Evolutionary conservation across 2,113 vertebrate genomes (phyloP).

Genomic region (Suricata suricatta): DNA sequence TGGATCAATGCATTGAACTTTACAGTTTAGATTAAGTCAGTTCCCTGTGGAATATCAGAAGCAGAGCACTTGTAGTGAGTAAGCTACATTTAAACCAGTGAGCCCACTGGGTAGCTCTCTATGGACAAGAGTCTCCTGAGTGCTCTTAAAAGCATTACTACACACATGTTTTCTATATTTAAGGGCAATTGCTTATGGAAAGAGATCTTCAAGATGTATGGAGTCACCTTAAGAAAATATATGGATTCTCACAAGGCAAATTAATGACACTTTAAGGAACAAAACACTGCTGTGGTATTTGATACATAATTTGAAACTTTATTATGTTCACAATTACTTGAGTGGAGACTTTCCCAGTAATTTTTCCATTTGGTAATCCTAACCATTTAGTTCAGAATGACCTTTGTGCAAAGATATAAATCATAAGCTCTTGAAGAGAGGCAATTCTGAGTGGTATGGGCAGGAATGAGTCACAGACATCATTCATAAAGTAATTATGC

Average conservation of each 20-base stretch:
- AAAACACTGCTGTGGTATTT: neutral
- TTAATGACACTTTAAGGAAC: neutral
- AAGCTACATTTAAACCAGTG: neutral
- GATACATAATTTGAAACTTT: neutral
- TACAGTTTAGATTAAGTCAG: neutral
- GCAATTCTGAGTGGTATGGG: neutral
- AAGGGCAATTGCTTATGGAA: neutral
- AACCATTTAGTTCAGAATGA: neutral
- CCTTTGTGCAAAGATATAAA: neutral
- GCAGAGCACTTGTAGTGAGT: neutral
- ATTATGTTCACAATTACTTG: neutral
- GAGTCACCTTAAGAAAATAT: neutral
- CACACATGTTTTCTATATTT: neutral
- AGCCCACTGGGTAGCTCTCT: neutral
- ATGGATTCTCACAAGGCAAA: neutral
- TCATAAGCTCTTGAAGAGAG: neutral
- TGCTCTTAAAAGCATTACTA: neutral
- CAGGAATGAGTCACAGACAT: neutral
- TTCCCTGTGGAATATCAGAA: neutral
- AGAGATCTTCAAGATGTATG: neutral
- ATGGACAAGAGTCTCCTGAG: neutral
- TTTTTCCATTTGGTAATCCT: neutral
- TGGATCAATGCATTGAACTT: neutral
- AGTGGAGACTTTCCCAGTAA: neutral
- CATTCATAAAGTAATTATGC: neutral